Evolutionary conservation across 2,113 vertebrate genomes (phyloP).

Genomic region (Pseudopipra pipra): DNA sequence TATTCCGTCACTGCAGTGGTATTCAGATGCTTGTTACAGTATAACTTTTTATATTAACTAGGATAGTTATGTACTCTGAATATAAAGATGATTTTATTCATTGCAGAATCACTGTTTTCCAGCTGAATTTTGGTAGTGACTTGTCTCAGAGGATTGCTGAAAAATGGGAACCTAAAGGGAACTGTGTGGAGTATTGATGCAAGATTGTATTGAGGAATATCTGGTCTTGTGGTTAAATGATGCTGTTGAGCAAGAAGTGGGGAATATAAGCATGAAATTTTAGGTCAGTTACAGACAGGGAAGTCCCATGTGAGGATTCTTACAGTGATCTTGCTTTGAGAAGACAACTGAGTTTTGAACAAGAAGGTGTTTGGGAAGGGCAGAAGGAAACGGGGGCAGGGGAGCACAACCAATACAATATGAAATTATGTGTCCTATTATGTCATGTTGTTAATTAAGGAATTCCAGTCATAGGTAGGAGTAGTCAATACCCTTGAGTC

Average conservation of each 20-base stretch:
- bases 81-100: not conserved
- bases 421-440: not conserved
- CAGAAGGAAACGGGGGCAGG: not conserved
- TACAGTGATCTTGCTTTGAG: not conserved
- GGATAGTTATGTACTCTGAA: not conserved
- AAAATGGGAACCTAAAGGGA: not conserved
- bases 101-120: not conserved
- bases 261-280: not conserved
- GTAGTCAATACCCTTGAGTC: not conserved
- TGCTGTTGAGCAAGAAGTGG: not conserved
- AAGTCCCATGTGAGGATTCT: not conserved
- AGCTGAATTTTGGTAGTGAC: not conserved
- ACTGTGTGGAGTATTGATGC: not conserved
- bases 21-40: not conserved
- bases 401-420: not conserved
- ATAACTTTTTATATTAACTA: not conserved
- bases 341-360: not conserved
- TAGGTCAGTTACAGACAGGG: not conserved
- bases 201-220: not conserved
- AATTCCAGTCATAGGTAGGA: not conserved
- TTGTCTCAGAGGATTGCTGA: not conserved
- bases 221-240: not conserved
- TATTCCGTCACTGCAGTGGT: not conserved
- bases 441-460: not conserved
- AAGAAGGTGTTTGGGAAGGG: not conserved